Evolutionary conservation across 1,140 invertebrate species (phyloP).

Genomic region (Diabrotica undecimpunctata): DNA sequence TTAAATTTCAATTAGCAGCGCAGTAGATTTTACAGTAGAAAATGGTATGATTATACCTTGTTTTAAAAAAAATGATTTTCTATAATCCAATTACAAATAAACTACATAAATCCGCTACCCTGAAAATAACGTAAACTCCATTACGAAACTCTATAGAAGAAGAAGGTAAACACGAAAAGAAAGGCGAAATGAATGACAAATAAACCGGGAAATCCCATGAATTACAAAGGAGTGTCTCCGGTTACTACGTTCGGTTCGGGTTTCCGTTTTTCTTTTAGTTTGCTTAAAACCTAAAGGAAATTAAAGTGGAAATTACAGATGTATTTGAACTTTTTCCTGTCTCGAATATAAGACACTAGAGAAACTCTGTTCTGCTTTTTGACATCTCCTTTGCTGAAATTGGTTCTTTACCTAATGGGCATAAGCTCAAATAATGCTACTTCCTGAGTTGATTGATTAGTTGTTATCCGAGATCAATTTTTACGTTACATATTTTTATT

Average conservation of each 20-base stretch:
- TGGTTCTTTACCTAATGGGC: background rate
- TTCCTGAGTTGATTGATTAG: background rate
- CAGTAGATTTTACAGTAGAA: too few species aligned
- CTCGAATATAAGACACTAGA: slow-evolving; percentile 15
- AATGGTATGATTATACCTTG: too few species aligned
- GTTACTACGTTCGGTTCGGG: slow-evolving; percentile 43
- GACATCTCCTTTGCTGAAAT: background rate
- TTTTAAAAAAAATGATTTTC: too few species aligned
- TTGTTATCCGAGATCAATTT: background rate
- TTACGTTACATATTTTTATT: too few species aligned
- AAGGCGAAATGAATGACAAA: slow-evolving; percentile 45
- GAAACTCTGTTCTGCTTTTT: slow-evolving; percentile 4
- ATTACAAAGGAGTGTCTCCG: slow-evolving; percentile 47
- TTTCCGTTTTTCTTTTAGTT: slow-evolving; percentile 35
- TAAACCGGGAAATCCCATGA: slow-evolving; percentile 47
- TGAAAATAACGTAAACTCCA: background rate
- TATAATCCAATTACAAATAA: too few species aligned
- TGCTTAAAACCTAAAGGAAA: slow-evolving; percentile 38
- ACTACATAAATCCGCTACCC: too few species aligned
- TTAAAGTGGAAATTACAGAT: slow-evolving; percentile 43
- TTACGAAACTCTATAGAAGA: slow-evolving; percentile 17
- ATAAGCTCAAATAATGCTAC: background rate
- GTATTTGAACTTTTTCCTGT: slow-evolving; percentile 27
- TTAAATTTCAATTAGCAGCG: too few species aligned
- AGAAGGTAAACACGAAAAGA: slow-evolving; percentile 28